Evolutionary conservation across 2,797 vertebrate species (phyloP).

Genomic region (Chaenodraco wilsoni): DNA sequence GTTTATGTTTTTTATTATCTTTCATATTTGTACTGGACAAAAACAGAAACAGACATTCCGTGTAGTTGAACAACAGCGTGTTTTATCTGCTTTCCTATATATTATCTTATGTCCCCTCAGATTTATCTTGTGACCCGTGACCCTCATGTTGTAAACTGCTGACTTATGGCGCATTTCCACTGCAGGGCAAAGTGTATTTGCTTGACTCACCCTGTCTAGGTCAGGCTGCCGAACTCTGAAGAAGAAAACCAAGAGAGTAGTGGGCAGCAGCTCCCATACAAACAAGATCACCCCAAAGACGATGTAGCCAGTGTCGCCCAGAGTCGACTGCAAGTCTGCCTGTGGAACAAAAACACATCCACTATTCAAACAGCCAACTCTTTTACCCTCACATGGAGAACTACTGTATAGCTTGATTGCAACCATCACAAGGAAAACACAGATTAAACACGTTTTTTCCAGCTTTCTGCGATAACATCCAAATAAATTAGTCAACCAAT

Average conservation of each 20-base stretch:
- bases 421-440: neutral
- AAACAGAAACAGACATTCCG: neutral
- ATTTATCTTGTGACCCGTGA: conserved; percentile 11
- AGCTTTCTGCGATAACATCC: neutral
- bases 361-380: neutral
- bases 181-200: no score
- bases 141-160: neutral
- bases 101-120: neutral
- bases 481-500: neutral
- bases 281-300: conserved; percentile 95
- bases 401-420: neutral
- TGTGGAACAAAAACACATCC: conserved; percentile 62
- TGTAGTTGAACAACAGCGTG: neutral
- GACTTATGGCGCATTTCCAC: neutral
- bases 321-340: conserved; percentile 92
- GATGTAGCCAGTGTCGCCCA: conserved; percentile 92
- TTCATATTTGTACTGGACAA: neutral
- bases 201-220: conserved; percentile 87
- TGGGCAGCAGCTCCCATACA: conserved; percentile 95
- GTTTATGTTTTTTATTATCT: neutral
- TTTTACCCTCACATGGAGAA: neutral
- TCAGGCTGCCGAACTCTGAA: conserved; percentile 92
- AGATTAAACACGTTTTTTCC: neutral
- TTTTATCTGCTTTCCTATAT: neutral
- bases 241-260: conserved; percentile 93